Conservation (phyloP, 1,140 invertebrate species). For the Xylocopa sonorina region DNA sequence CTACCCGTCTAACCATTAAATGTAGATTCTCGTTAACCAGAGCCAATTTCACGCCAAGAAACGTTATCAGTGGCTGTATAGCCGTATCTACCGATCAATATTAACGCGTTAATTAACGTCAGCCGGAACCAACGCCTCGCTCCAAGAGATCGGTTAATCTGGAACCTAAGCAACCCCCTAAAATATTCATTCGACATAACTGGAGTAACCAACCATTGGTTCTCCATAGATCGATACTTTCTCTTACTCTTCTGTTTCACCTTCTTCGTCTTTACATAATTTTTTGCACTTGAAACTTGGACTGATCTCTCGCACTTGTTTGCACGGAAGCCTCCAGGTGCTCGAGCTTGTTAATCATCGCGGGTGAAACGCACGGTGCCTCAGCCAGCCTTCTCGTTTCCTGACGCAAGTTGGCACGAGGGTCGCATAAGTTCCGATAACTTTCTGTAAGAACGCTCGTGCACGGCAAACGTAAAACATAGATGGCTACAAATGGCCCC, state of each 20-base stretch:
- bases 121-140: no score
- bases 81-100: background rate
- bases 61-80: background rate
- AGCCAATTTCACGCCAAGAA: background rate
- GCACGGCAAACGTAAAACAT: background rate
- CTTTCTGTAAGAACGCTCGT: slow-evolving; percentile 23
- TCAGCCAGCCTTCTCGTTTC: background rate
- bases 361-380: slow-evolving; percentile 30
- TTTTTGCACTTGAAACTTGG: no score
- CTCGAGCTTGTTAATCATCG: slow-evolving; percentile 50
- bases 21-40: no score
- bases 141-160: slow-evolving; percentile 11
- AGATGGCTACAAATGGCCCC: background rate
- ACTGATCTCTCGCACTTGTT: slow-evolving; percentile 11
- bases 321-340: slow-evolving; percentile 36
- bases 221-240: background rate
- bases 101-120: slow-evolving; percentile 11
- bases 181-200: slow-evolving; percentile 17
- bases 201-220: background rate
- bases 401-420: no score
- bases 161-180: background rate
- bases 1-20: no score
- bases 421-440: slow-evolving; percentile 36
- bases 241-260: slow-evolving; percentile 15
- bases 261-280: no score